Conservation (phyloP, 2,113 vertebrate species). For the Erpornis zantholeuca region DNA sequence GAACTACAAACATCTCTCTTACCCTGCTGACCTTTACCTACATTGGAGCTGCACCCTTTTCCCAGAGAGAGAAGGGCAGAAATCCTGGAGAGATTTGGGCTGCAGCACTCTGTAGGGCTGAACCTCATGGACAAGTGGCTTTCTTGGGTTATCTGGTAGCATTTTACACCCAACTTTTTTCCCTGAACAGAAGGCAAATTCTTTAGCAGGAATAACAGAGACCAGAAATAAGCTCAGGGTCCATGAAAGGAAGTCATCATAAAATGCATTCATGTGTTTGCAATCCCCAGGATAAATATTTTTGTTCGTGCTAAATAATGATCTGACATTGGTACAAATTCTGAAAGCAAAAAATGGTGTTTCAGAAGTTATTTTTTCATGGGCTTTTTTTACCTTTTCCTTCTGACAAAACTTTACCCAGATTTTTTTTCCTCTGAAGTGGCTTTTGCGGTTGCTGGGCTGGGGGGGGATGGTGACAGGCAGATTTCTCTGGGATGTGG, state of each 20-base stretch:
- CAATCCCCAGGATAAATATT: neutral
- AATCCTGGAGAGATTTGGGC: accelerated
- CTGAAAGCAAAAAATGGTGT: neutral
- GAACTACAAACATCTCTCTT: neutral
- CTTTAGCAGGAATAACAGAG: neutral
- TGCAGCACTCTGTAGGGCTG: accelerated
- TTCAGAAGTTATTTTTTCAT: accelerated
- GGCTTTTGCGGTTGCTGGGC: accelerated
- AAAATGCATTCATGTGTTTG: neutral
- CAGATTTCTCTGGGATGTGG: neutral
- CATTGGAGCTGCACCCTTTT: neutral
- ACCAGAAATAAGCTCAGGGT: neutral
- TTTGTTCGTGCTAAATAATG: neutral
- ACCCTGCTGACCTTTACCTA: accelerated
- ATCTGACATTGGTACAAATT: neutral
- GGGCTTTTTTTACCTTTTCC: neutral
- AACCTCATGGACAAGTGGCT: accelerated
- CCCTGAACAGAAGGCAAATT: neutral
- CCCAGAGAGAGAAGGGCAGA: neutral
- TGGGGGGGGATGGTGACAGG: neutral
- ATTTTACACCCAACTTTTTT: neutral
- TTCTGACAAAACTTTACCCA: neutral
- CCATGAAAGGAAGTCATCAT: neutral
- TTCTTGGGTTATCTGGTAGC: neutral
- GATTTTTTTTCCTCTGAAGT: neutral